Conservation (phyloP, 2,797 vertebrate species). For the Myripristis jacobus region DNA sequence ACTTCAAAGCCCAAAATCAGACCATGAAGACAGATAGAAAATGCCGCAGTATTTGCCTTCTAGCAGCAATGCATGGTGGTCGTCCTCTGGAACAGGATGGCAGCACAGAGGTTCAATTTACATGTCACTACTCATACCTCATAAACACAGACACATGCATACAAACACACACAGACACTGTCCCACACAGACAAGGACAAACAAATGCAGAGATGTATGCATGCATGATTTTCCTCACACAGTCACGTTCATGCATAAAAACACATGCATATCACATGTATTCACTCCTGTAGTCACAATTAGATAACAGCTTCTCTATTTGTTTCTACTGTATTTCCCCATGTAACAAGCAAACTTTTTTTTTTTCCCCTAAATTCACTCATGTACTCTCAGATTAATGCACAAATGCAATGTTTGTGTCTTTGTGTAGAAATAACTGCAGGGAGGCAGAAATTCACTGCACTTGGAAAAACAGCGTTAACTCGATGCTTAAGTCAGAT, state of each 20-base stretch:
- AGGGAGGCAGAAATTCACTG: constrained; percentile 46
- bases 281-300: not conserved
- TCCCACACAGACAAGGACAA: constrained; percentile 3
- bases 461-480: constrained; percentile 30
- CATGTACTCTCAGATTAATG: constrained; percentile 25
- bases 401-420: constrained; percentile 35
- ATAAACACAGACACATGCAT: constrained; percentile 25
- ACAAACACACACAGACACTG: not conserved
- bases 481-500: constrained; percentile 59
- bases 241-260: constrained; percentile 19
- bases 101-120: constrained; percentile 45
- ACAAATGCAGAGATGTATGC: not conserved
- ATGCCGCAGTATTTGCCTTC: constrained; percentile 17
- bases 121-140: constrained; percentile 47
- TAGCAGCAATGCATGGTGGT: constrained; percentile 40
- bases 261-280: not conserved
- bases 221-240: not conserved
- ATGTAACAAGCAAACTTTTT: not conserved
- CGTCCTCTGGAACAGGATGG: constrained; percentile 28
- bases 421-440: constrained; percentile 23
- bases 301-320: not conserved
- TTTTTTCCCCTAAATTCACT: constrained; percentile 21
- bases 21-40: constrained; percentile 19
- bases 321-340: not conserved
- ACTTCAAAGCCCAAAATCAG: constrained; percentile 46